phyloP scores from a whole-genome alignment of 2,888 invertebrate species.

The Cheiracanthium punctorium region DNA sequence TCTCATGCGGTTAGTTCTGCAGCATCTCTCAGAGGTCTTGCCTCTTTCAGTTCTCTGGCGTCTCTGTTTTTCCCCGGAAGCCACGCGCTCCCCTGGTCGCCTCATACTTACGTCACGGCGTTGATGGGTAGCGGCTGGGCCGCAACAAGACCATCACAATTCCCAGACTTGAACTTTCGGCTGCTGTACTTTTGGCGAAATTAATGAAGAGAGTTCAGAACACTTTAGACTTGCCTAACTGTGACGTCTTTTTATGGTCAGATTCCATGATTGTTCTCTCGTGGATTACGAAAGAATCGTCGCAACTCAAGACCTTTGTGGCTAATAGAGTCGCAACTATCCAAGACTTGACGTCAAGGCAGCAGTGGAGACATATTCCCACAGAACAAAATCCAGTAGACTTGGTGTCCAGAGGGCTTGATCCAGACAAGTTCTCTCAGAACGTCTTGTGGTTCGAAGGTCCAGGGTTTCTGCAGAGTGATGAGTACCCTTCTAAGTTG shows the following conservation, averaged over 20 bases:
- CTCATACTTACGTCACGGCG: too few species aligned
- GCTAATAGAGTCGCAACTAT: neutral
- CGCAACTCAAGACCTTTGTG: neutral
- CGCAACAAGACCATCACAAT: neutral
- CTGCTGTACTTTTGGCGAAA: neutral
- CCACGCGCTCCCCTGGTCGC: too few species aligned
- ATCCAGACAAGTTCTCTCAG: constrained; percentile 36
- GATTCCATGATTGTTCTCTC: neutral
- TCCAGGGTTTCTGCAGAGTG: neutral
- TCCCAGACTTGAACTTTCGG: neutral
- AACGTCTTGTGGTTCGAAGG: neutral
- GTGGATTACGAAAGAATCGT: neutral
- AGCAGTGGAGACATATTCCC: neutral
- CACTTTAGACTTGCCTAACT: neutral
- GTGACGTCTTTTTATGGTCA: neutral
- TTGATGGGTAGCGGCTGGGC: too few species aligned
- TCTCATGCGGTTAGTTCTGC: too few species aligned
- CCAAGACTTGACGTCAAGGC: neutral
- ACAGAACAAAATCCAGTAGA: neutral
- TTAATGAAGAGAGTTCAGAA: neutral
- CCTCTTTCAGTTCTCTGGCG: too few species aligned
- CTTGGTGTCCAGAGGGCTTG: too few species aligned
- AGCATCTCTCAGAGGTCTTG: too few species aligned
- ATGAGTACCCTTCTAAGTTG: neutral
- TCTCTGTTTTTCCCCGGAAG: too few species aligned